Evolutionary conservation across 2,888 invertebrate genomes (phyloP).

Genomic region (Nematopogon swammerdamellus): DNA sequence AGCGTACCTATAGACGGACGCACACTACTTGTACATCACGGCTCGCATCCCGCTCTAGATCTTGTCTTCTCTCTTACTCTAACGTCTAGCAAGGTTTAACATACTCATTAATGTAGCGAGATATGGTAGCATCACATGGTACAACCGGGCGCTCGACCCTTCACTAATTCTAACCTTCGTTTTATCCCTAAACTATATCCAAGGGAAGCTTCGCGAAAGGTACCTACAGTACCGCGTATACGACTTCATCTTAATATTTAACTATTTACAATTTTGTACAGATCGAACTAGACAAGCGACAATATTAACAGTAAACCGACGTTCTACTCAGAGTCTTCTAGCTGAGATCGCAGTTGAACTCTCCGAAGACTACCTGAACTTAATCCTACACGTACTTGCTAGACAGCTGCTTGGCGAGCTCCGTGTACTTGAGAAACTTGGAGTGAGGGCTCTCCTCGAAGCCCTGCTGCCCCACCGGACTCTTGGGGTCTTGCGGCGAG

Average conservation of each 20-base stretch:
- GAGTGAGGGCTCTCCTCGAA: constrained; percentile 93
- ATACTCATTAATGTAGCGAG: constrained; percentile 48
- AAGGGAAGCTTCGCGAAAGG: neutral
- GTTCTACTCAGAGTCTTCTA: neutral
- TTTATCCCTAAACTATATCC: neutral
- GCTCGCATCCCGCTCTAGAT: neutral
- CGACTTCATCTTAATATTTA: neutral
- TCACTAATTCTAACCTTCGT: neutral
- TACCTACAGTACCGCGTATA: neutral
- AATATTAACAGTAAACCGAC: neutral
- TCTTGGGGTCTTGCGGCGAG: constrained; percentile 55
- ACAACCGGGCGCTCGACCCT: constrained; percentile 14
- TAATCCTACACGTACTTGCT: constrained; percentile 85
- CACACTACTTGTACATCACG: neutral
- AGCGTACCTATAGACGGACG: constrained; percentile 20
- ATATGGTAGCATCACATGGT: constrained; percentile 75
- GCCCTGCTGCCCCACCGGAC: constrained; percentile 53
- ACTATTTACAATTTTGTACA: neutral
- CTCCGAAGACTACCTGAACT: neutral
- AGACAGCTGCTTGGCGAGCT: constrained; percentile 96
- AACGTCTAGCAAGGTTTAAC: constrained; percentile 47
- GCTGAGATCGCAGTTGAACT: neutral
- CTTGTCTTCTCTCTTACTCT: constrained; percentile 13
- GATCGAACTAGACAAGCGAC: neutral
- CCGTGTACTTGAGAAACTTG: constrained; percentile 97